Evolutionary conservation across 2,113 vertebrate genomes (phyloP).

Genomic region (Oncorhynchus kisutch): DNA sequence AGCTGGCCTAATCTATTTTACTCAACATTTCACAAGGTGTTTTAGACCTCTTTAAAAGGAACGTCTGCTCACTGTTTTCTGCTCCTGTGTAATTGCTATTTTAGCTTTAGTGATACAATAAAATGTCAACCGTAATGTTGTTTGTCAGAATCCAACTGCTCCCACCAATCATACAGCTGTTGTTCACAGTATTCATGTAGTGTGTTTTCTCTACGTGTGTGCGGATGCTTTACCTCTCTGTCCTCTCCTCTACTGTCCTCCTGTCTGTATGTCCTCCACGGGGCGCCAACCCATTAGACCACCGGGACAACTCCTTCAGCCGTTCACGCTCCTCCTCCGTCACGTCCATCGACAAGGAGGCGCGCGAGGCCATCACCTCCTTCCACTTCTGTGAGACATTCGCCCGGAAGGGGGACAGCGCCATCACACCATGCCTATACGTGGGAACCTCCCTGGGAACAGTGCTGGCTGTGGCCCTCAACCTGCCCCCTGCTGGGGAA

Average conservation of each 20-base stretch:
- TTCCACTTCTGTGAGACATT: conserved; percentile 93
- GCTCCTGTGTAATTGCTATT: neutral
- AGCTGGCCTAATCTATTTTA: conserved; percentile 3
- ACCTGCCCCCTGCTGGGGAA: conserved; percentile 90
- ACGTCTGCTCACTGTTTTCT: neutral
- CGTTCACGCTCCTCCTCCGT: conserved; percentile 97
- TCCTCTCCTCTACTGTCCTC: conserved; percentile 74
- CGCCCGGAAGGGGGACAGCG: conserved; percentile 84
- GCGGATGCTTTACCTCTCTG: conserved; percentile 73
- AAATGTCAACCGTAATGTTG: neutral
- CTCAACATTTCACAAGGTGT: neutral
- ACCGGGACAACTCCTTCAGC: conserved; percentile 97
- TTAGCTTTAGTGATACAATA: neutral
- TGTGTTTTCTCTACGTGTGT: conserved; percentile 11
- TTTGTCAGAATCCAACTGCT: neutral
- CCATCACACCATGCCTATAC: conserved; percentile 85
- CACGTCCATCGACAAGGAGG: conserved; percentile 97
- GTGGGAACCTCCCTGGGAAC: conserved; percentile 94
- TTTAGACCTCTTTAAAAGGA: neutral
- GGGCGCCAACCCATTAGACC: conserved; percentile 85
- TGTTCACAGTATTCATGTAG: neutral
- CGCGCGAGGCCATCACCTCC: conserved; percentile 89
- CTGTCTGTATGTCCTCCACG: conserved; percentile 79
- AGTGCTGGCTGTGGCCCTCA: conserved; percentile 85
- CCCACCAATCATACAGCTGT: neutral